These are phyloP conservation scores for Mesorhabditis sp. DNA, from an alignment of 2,888 invertebrate genomes.

Conservation along the genomic window DNA sequence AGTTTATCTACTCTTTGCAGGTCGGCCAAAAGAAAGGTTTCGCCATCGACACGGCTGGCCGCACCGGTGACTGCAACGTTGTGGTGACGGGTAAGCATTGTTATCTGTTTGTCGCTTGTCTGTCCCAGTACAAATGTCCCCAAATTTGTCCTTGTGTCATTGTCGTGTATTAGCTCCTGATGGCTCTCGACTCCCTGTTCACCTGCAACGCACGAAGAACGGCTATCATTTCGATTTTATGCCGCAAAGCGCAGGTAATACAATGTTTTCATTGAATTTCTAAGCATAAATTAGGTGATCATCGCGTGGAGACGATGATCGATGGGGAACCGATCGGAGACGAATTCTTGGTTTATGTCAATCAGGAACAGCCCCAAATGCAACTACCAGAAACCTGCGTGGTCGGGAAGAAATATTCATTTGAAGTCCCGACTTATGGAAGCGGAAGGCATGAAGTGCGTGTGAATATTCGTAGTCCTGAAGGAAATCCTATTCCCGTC, in stretches of 20 bases:
- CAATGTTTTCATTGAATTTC: neutral
- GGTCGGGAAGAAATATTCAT: constrained; percentile 41
- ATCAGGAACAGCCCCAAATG: constrained; percentile 17
- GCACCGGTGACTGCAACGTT: constrained; percentile 52
- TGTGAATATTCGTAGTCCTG: constrained; percentile 40
- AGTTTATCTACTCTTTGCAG: constrained; percentile 21
- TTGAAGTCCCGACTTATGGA: constrained; percentile 24
- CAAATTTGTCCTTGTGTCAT: constrained; percentile 19
- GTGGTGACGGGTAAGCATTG: constrained; percentile 50
- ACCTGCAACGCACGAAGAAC: constrained; percentile 32
- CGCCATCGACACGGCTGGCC: constrained; percentile 47
- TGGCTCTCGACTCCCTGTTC: constrained; percentile 35
- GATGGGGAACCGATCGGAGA: constrained; percentile 29
- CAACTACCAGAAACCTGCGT: constrained; percentile 33
- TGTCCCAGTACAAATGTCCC: constrained; percentile 14
- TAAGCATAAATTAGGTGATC: constrained; percentile 29
- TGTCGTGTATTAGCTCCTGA: constrained; percentile 44
- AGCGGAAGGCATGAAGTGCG: constrained; percentile 25
- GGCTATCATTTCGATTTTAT: constrained; percentile 41
- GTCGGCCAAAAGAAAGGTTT: constrained; percentile 55
- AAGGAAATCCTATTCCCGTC: constrained; percentile 38
- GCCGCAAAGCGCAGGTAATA: constrained; percentile 29
- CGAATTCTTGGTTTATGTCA: constrained; percentile 18
- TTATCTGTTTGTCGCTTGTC: neutral
- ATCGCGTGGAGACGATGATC: constrained; percentile 43